These are phyloP conservation scores for Aspidiotus rigidus DNA, from an alignment of 2,888 invertebrate genomes.

Conservation along the genomic window DNA sequence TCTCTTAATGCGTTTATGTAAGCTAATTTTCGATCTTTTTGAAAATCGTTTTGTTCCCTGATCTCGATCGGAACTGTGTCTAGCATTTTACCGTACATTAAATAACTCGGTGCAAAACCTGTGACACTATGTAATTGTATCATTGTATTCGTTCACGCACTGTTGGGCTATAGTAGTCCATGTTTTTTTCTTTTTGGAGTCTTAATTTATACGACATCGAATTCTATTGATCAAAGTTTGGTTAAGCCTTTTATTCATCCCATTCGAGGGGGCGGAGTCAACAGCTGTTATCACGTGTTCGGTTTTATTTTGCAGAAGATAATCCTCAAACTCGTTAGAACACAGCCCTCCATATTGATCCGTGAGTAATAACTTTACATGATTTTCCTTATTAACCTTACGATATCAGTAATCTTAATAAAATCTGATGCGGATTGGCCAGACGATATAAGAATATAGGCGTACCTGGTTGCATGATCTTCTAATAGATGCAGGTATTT, in stretches of 20 bases:
- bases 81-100: conserved; percentile 7
- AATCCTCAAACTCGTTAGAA: conserved; percentile 39
- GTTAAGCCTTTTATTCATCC: conserved; percentile 2
- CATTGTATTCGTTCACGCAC: conserved; percentile 7
- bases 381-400: background rate
- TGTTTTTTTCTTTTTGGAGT: conserved; percentile 1
- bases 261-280: conserved; percentile 5
- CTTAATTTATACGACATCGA: conserved; percentile 4
- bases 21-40: conserved; percentile 28
- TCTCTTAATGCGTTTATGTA: conserved; percentile 30
- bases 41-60: conserved; percentile 6
- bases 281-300: conserved; percentile 16
- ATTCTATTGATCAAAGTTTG: conserved; percentile 8
- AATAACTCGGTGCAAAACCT: conserved; percentile 7
- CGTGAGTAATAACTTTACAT: conserved; percentile 36
- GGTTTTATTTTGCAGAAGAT: conserved; percentile 36
- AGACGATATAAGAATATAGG: background rate
- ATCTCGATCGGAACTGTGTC: conserved; percentile 3
- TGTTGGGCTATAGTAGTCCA: conserved; percentile 2
- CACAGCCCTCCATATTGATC: conserved; percentile 40
- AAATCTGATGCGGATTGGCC: background rate
- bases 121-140: conserved; percentile 2
- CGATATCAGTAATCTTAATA: background rate
- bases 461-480: background rate
- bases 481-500: conserved; percentile 39